phyloP scores from a whole-genome alignment of 2,797 vertebrate genomes.

The Gadopsis marmoratus region DNA sequence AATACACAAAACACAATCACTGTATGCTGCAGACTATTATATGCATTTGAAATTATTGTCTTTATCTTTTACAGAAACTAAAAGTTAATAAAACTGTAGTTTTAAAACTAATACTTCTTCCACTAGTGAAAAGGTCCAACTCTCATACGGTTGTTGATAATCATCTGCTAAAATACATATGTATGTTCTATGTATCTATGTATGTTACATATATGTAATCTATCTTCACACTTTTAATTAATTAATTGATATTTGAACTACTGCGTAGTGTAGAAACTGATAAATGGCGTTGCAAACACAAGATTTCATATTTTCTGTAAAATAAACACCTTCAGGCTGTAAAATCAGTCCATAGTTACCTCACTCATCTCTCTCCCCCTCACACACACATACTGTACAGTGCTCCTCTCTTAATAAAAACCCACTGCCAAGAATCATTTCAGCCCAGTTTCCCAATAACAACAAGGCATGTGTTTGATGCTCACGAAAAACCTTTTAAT shows the following conservation, averaged over 20 bases:
- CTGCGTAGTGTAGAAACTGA: not conserved
- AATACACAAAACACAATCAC: not conserved
- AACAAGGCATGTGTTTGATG: conserved; percentile 40
- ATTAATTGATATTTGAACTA: conserved; percentile 3
- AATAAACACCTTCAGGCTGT: not conserved
- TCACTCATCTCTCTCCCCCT: conserved; percentile 15
- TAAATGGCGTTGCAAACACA: conserved; percentile 14
- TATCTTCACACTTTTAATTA: not conserved
- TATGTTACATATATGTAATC: not conserved
- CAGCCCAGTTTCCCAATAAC: conserved; percentile 35
- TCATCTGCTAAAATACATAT: conserved; percentile 1
- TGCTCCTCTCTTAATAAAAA: conserved; percentile 42
- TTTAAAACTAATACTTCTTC: not conserved
- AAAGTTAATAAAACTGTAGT: not conserved
- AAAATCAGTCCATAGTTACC: conserved; percentile 36
- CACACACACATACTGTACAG: conserved; percentile 12
- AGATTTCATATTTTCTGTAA: conserved; percentile 11
- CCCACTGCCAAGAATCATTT: conserved; percentile 53
- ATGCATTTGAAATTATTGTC: not conserved
- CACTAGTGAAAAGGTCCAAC: not conserved
- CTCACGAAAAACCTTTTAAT: conserved; percentile 48
- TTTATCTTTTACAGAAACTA: not conserved
- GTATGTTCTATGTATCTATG: not conserved
- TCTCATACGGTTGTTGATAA: not conserved
- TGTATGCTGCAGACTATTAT: not conserved